Evolutionary conservation across 2,113 vertebrate species (phyloP), one percentile per base, ranked within the genome.

Genomic region (Tichodroma muraria): DNA sequence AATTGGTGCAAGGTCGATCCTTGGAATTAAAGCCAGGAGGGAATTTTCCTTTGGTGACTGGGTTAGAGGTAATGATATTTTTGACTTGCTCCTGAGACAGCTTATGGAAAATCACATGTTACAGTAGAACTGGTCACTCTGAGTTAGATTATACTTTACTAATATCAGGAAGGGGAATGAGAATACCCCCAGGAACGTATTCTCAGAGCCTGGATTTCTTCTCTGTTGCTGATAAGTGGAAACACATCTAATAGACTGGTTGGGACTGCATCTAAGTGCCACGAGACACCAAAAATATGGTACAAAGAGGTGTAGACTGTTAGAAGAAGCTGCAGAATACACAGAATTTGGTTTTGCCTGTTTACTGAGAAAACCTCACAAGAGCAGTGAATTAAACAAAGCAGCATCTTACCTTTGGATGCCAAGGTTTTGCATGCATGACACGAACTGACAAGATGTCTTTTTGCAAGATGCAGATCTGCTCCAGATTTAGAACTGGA

Each of bases 351-450:
- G 80, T 93, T 94, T 85, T 93, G 69, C 59, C 38, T 78, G 4
- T 90, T 90, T 96, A 84, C 88, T 91, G 86, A 94, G 89, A 92
- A 94, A 91, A 92, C 28, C 45, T 85, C 83, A 77, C 75, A 49
- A 81, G 93, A 54, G 65, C 47, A 1, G 60, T 42, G 64, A 82
- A 73, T 85, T 93, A 60, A 82, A 85, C 64, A 71, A 85, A 88
- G 40, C 80, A 85, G 68, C 37, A 35, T 83, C 88, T 92, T 66
- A 45, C 44, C 82, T 88, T 85, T 53, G 63, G 80, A 59, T 82
- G 42, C 50, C 69, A 50, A 77, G 54, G 80, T 73, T 90, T 80
- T 88, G 80, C 90, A 96, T 93, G 90, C 88, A 81, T 68, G 69
- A 94, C 75, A 88, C 3, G 8, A 90, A 88, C 69, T 91, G 88